Conservation (phyloP, 2,888 invertebrate genomes). For the Hoplodrina blanda region DNA sequence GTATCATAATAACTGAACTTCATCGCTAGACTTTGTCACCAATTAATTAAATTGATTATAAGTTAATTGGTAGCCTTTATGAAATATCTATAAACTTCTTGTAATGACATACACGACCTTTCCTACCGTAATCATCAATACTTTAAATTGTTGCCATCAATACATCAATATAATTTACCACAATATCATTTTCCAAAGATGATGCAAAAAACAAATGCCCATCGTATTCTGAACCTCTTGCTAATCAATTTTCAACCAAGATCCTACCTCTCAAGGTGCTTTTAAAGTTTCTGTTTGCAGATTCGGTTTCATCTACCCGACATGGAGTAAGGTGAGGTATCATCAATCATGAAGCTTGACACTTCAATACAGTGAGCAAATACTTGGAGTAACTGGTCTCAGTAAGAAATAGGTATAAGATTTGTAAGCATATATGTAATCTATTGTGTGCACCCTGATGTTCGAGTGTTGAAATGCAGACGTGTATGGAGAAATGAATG, state of each 20-base stretch:
- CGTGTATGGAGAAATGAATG: neutral
- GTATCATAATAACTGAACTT: neutral
- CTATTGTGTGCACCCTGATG: constrained; percentile 64
- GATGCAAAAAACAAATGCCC: constrained; percentile 55
- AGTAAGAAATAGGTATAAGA: constrained; percentile 80
- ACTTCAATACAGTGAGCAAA: constrained; percentile 83
- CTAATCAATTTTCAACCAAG: constrained; percentile 25
- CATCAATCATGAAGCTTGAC: constrained; percentile 80
- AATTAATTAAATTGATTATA: no score
- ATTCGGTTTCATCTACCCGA: constrained; percentile 39
- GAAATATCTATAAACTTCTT: constrained; percentile 24
- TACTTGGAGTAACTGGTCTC: constrained; percentile 78
- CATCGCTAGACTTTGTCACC: no score
- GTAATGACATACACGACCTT: constrained; percentile 5
- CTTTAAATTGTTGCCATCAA: constrained; percentile 50
- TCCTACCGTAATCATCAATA: constrained; percentile 37
- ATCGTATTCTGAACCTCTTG: neutral
- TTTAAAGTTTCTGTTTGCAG: neutral
- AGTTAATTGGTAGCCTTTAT: neutral
- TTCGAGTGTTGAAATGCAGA: constrained; percentile 35
- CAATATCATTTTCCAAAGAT: constrained; percentile 49
- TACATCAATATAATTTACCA: constrained; percentile 56
- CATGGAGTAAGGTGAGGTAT: constrained; percentile 65
- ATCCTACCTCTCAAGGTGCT: neutral
- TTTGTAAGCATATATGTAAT: constrained; percentile 77